phyloP scores from a whole-genome alignment of 1,140 invertebrate species.

The Triops cancriformis region DNA sequence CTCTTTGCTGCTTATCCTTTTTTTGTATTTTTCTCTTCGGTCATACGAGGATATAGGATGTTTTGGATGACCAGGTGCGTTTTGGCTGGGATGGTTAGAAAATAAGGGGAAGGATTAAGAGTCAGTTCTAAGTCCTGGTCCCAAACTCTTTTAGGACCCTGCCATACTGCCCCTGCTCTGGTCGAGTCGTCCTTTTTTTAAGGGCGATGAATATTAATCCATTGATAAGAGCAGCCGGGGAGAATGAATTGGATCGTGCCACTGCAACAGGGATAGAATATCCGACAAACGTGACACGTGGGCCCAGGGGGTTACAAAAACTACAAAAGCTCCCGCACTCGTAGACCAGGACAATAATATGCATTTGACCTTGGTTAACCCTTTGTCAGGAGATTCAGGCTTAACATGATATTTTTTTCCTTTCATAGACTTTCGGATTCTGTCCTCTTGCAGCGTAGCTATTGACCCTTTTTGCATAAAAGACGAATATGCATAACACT shows the following conservation, averaged over 20 bases:
- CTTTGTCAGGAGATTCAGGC: not conserved
- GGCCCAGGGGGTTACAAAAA: conserved; percentile 12
- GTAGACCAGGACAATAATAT: not conserved
- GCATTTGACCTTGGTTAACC: conserved; percentile 1
- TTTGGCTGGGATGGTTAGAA: not conserved
- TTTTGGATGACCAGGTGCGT: conserved; percentile 9
- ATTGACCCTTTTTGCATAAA: no score
- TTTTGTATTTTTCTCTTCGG: not conserved
- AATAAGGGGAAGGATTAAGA: conserved; percentile 5
- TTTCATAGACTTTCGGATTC: not conserved
- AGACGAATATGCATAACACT: no score
- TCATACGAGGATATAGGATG: conserved; percentile 5
- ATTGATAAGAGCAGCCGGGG: not conserved
- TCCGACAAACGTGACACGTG: conserved; percentile 3
- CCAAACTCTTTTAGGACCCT: not conserved
- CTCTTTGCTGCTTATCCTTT: not conserved
- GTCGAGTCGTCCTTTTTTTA: not conserved
- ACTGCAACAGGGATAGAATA: not conserved
- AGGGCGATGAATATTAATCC: conserved; percentile 1
- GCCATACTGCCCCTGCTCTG: not conserved
- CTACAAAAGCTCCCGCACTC: not conserved
- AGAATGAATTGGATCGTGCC: conserved; percentile 13
- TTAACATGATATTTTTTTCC: not conserved
- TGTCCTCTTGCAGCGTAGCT: no score
- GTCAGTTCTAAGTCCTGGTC: not conserved